Evolutionary conservation across 2,888 invertebrate genomes (phyloP).

Genomic region (Dascillus cervinus): DNA sequence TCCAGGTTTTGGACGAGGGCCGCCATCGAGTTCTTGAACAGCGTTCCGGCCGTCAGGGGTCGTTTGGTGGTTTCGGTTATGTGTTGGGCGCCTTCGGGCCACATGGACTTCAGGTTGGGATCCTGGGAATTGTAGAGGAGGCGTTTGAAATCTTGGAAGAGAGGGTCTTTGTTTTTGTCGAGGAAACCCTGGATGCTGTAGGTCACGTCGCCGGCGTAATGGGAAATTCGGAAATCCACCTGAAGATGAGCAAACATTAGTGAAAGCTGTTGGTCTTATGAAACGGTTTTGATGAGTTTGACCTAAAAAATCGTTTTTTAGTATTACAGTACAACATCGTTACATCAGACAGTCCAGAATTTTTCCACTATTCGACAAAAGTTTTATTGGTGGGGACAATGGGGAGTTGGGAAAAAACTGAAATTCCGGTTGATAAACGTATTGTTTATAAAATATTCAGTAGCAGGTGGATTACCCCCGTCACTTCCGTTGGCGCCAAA

Average conservation of each 20-base stretch:
- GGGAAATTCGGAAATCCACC: constrained; percentile 72
- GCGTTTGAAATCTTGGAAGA: constrained; percentile 96
- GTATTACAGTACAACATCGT: constrained; percentile 1
- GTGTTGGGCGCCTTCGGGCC: constrained; percentile 92
- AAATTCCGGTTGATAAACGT: no score
- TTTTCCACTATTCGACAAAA: no score
- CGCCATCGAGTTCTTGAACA: constrained; percentile 93
- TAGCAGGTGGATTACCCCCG: no score
- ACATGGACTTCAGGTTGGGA: constrained; percentile 74
- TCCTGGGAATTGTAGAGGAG: constrained; percentile 79
- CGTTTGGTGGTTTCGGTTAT: constrained; percentile 91
- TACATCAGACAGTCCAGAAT: no score
- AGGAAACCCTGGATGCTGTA: constrained; percentile 87
- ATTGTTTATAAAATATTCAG: no score
- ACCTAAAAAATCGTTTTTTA: no score
- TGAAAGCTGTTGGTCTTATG: no score
- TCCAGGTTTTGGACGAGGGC: constrained; percentile 80
- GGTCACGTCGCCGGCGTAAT: constrained; percentile 95
- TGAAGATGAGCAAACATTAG: no score
- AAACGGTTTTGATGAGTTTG: no score
- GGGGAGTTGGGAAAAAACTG: no score
- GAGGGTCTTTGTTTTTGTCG: constrained; percentile 94
- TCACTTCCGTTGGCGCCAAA: no score
- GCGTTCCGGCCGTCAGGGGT: constrained; percentile 86
- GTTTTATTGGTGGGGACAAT: no score